Evolutionary conservation across 2,888 invertebrate species (phyloP), one percentile per base, ranked within the genome.

Genomic region (Hololepta plana): DNA sequence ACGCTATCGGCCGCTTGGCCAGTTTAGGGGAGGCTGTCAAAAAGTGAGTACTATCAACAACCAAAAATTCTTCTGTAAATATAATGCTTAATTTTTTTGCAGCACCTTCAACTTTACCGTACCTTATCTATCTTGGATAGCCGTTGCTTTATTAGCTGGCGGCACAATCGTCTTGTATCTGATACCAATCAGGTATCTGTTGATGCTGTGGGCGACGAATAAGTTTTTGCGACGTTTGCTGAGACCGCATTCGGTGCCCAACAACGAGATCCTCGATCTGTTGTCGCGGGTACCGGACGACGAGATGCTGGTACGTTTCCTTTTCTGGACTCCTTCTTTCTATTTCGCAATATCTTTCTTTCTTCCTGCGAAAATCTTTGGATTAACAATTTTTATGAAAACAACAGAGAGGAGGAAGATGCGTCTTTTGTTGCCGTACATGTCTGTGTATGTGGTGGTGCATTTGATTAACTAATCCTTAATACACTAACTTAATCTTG

Each of bases 81-180:
- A n/a, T n/a, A n/a, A n/a, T 25, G 23, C 32, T 31, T 24, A n/a
- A n/a, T n/a, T 44, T 39, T 41, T 34, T 65, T 69, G 34, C 64
- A 91, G 90, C 59, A 74, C 90, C 32, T 87, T 90, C 60, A 91
- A 93, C 57, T 98, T 95, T 62, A 88, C 91, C 32, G 82, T 93
- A 51, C 91, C 95, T 34, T 95, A 91, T 62, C 60, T 98, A 39
- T 91, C 93, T 43, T 84, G 81, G 62, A 62, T 98, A 53, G 88
- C 91, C 10, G 79, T 93, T 40, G 55, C 76, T 20, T 64, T 85
- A 42, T 57, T 90, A 26, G 50, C 73, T 31, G 60, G 72, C 24
- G 82, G 72, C 7, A 70, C 74, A 39, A 37, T 82, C 26, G 73
- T 95, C 6, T 59, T 96, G 10, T 95, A 91, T 49, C 66, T 79